Evolutionary conservation across 1,140 invertebrate species (phyloP).

Genomic region (Lithobius niger): DNA sequence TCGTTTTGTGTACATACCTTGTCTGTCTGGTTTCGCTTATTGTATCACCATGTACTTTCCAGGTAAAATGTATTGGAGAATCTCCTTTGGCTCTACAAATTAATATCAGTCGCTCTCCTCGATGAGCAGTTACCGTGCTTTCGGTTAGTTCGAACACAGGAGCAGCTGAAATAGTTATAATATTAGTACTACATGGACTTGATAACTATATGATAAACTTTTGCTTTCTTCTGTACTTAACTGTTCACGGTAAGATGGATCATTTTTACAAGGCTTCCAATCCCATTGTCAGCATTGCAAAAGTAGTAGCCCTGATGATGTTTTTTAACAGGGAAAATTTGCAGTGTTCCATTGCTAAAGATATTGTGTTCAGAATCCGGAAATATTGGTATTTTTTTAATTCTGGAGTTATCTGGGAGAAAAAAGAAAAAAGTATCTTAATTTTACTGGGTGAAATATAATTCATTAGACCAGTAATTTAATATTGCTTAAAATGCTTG

Average conservation of each 20-base stretch:
- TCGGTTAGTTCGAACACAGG: too few species aligned
- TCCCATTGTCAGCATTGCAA: constrained; percentile 44
- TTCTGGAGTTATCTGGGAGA: background rate
- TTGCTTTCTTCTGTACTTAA: too few species aligned
- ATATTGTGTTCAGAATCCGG: constrained; percentile 10
- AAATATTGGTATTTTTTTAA: background rate
- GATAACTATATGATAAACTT: too few species aligned
- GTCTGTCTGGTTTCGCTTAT: too few species aligned
- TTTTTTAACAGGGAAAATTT: constrained; percentile 39
- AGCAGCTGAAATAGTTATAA: too few species aligned
- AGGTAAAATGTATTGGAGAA: too few species aligned
- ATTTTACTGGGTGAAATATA: constrained; percentile 13
- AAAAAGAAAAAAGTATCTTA: background rate
- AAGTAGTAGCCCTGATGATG: constrained; percentile 47
- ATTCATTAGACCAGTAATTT: background rate
- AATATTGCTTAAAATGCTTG: background rate
- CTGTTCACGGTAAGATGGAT: constrained; percentile 46
- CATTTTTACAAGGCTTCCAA: constrained; percentile 48
- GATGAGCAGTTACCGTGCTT: too few species aligned
- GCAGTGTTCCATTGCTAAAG: constrained; percentile 40
- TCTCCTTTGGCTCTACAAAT: too few species aligned
- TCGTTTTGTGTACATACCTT: too few species aligned
- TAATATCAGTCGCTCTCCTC: too few species aligned
- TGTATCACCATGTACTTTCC: too few species aligned
- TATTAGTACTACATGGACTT: too few species aligned